Conservation (phyloP, 2,888 invertebrate genomes). For the Nymphalis polychloros region DNA sequence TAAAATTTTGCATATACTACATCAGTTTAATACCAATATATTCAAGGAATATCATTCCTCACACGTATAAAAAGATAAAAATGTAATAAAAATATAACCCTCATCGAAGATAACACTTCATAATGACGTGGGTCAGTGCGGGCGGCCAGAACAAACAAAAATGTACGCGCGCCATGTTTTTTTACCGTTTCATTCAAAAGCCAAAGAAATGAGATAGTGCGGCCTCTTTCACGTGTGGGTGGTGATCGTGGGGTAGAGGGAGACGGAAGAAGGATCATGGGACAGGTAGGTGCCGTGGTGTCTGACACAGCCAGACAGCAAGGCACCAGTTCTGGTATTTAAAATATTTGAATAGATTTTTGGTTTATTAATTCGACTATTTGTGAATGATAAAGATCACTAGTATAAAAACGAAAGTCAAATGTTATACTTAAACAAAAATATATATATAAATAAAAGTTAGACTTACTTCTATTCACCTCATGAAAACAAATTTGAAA, state of each 20-base stretch:
- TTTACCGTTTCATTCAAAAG: slow-evolving; percentile 57
- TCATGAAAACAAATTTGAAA: no score
- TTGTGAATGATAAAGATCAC: slow-evolving; percentile 14
- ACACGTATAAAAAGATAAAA: slow-evolving; percentile 61
- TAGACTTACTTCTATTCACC: background rate
- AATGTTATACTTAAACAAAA: background rate
- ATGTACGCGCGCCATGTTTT: slow-evolving; percentile 60
- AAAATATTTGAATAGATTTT: slow-evolving; percentile 40
- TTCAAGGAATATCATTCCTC: slow-evolving; percentile 79
- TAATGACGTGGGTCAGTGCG: slow-evolving; percentile 77
- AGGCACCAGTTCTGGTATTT: slow-evolving; percentile 62
- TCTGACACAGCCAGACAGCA: slow-evolving; percentile 72
- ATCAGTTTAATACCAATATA: slow-evolving; percentile 62
- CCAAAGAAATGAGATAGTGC: slow-evolving; percentile 41
- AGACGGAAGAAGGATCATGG: slow-evolving; percentile 55
- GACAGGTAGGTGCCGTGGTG: slow-evolving; percentile 76
- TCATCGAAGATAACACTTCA: slow-evolving; percentile 78
- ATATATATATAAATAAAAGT: background rate
- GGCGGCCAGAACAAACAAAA: slow-evolving; percentile 80
- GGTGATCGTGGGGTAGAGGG: slow-evolving; percentile 41
- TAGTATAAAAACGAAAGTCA: background rate
- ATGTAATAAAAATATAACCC: slow-evolving; percentile 75
- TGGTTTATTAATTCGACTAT: slow-evolving; percentile 34
- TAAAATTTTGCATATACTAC: slow-evolving; percentile 51
- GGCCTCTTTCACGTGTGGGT: slow-evolving; percentile 42